These are phyloP conservation scores for Gnathonemus longibarbis DNA, from an alignment of 2,113 vertebrate species.

Conservation along the genomic window DNA sequence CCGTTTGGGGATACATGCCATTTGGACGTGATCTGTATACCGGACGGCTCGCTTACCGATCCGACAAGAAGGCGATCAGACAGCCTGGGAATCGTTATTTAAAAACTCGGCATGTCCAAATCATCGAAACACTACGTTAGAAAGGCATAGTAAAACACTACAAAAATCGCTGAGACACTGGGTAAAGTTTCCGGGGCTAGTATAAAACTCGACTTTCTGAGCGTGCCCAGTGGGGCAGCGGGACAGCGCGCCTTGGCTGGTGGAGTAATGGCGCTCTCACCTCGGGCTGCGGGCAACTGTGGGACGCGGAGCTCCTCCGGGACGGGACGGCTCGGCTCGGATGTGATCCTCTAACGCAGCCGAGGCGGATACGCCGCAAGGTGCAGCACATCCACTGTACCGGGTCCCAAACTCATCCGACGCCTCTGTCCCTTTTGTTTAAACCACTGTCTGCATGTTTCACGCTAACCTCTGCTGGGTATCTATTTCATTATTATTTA, in stretches of 20 bases:
- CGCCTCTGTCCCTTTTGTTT: slow-evolving; percentile 30
- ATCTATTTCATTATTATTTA: background rate
- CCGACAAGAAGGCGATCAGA: background rate
- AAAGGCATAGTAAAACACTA: background rate
- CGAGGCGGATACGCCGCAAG: background rate
- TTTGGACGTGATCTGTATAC: background rate
- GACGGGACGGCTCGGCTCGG: background rate
- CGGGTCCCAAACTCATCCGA: slow-evolving; percentile 34
- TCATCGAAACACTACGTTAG: background rate
- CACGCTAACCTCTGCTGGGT: background rate
- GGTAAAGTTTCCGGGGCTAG: background rate
- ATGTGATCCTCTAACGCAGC: background rate
- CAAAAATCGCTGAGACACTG: background rate
- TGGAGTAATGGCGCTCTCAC: background rate
- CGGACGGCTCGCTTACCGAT: background rate
- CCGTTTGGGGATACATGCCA: background rate
- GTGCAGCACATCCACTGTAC: background rate
- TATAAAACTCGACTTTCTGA: background rate
- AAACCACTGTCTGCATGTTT: background rate
- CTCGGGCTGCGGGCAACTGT: background rate
- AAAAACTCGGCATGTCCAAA: background rate
- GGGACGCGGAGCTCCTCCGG: background rate
- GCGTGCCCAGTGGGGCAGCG: background rate
- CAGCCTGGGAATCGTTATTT: background rate
- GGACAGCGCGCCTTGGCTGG: background rate